A percentile compares a stretch with the other conserved stretches of the same genome.
These are phyloP conservation scores for Sipha flava DNA, from an alignment of 1,140 invertebrate species.

Conservation along the genomic window DNA sequence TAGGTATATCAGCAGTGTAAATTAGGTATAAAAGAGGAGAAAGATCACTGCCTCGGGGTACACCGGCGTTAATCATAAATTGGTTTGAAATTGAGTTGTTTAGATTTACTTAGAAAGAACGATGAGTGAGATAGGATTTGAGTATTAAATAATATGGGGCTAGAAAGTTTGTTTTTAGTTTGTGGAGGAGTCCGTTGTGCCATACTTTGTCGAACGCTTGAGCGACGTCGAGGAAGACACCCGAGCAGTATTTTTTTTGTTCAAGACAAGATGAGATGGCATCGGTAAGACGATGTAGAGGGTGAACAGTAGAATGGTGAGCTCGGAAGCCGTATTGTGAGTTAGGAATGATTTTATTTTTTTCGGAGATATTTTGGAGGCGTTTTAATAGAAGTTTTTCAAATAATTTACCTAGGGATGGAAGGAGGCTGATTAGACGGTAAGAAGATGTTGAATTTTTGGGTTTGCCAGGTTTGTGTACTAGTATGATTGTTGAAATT, in stretches of 20 bases:
- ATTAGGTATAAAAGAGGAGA: too few relatives aligned
- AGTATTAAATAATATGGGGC: too few relatives aligned
- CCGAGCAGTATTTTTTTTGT: too few relatives aligned
- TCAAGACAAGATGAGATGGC: constrained; percentile 37
- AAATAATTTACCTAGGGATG: constrained; percentile 39
- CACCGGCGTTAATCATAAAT: too few relatives aligned
- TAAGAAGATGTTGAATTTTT: constrained; percentile 36
- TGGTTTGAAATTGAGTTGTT: background rate
- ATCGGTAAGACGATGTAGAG: too few relatives aligned
- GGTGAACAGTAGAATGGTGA: constrained; percentile 23
- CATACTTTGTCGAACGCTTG: too few relatives aligned
- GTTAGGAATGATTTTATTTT: constrained; percentile 2
- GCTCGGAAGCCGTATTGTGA: constrained; percentile 20
- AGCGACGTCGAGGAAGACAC: too few relatives aligned
- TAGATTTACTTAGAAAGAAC: background rate
- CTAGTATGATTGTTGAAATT: too few relatives aligned
- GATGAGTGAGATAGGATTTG: too few relatives aligned
- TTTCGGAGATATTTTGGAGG: constrained; percentile 20
- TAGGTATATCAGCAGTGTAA: background rate
- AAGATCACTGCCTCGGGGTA: too few relatives aligned
- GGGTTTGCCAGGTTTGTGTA: constrained; percentile 40
- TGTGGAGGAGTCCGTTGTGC: constrained; percentile 42
- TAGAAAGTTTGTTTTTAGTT: constrained; percentile 36
- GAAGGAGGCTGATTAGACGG: constrained; percentile 42
- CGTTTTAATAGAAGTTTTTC: too few relatives aligned